Percentiles rank a stretch among this genome's conserved stretches.
phyloP scores from a whole-genome alignment of 1,140 invertebrate species.

The Sipha flava region DNA sequence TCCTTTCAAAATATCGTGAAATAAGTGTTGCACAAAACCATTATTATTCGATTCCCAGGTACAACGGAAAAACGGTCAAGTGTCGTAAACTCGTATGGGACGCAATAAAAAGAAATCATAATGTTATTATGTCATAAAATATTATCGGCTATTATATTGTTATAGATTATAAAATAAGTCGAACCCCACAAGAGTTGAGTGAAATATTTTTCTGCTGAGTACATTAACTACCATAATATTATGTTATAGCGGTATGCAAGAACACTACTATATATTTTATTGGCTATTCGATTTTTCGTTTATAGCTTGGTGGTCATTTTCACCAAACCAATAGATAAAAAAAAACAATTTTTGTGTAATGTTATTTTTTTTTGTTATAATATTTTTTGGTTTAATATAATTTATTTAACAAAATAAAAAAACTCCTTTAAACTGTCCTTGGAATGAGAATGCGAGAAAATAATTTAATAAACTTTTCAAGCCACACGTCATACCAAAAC shows the following conservation, averaged over 20 bases:
- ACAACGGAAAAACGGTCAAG: background rate
- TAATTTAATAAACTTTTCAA: no score
- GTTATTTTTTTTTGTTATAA: no score
- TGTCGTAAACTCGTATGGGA: background rate
- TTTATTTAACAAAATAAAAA: no score
- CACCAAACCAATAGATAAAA: no score
- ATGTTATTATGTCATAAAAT: background rate
- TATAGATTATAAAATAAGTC: background rate
- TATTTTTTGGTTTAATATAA: no score
- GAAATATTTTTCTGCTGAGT: background rate
- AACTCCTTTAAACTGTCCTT: no score
- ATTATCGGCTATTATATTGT: background rate
- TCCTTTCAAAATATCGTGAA: background rate
- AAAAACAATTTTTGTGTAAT: no score
- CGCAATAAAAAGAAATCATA: background rate
- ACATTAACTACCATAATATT: background rate
- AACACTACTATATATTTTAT: background rate
- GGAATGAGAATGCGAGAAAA: no score
- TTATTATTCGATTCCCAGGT: background rate
- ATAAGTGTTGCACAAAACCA: background rate
- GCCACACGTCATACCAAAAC: no score
- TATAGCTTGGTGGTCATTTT: no score
- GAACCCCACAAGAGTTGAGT: background rate
- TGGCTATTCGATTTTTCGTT: no score
- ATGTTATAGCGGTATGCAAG: background rate